Evolutionary conservation across 2,888 invertebrate genomes (phyloP), one percentile per base, ranked within the genome.

Genomic region (Tinea pellionella): DNA sequence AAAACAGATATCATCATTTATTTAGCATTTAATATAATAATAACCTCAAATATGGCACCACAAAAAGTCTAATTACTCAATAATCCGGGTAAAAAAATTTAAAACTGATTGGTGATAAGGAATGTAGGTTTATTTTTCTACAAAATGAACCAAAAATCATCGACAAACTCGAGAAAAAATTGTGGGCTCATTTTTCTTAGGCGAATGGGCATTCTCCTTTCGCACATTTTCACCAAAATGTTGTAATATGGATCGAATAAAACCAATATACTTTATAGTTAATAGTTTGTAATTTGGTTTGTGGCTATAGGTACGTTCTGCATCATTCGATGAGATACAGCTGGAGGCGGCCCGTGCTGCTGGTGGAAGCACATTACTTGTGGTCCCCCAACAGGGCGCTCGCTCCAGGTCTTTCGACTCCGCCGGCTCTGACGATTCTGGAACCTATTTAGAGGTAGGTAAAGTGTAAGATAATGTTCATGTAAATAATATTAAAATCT

Each of bases 321-420:
- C 95, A 64, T 95, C 95, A 64, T 96, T 96, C 88, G 96, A 96
- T 87, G 95, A 96, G 88, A 95, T 95, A 76, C 94, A 95, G 76
- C 75, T 94, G 76, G 94, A 93, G 72, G 91, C 93, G 60, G 92
- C 92, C 69, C 90, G 93, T 61, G 88, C 89, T 63, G 78, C 63
- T 70, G 53, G 78, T 1, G 72, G 78, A 60, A 83, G 86, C 62
- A 77, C 83, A 4, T 78, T 90, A 64, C 85, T 93, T 51, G 88
- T 91, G 56, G 93, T 93, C 66, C 93, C 93, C 53, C 92, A 91
- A 72, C 83, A 88, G 32, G 89, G 91, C 51, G 93, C 91, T 61
- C 89, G 95, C 56, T 94, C 94, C 63, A 92, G 92, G 66, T 94
- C 94, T 70, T 93, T 95, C 72, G 95, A 95, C 77, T 93, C 93